These are phyloP conservation scores for Piscicola geometra DNA, from an alignment of 2,888 invertebrate genomes.

Conservation along the genomic window DNA sequence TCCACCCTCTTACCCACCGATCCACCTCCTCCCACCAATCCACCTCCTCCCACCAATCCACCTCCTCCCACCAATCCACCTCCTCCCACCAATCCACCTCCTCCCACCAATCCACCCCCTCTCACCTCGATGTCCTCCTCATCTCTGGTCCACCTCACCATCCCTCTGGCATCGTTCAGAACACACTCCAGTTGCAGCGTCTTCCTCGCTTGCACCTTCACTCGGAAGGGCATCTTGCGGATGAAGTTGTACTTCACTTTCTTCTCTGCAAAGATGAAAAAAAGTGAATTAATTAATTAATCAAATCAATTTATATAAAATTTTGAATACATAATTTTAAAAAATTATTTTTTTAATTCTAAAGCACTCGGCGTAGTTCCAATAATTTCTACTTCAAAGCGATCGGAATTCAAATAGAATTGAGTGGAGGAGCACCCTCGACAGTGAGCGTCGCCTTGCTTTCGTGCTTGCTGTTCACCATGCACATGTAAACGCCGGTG, in stretches of 20 bases:
- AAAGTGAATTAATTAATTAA: no score
- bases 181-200: slow-evolving; percentile 86
- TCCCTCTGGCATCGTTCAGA: slow-evolving; percentile 85
- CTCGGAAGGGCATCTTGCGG: slow-evolving; percentile 79
- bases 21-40: neutral
- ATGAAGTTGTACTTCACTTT: slow-evolving; percentile 74
- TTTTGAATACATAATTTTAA: no score
- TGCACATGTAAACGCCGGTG: slow-evolving; percentile 90
- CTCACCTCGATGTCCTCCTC: slow-evolving; percentile 72
- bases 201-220: slow-evolving; percentile 83
- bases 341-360: no score
- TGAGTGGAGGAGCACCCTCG: no score
- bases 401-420: no score
- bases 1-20: neutral
- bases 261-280: slow-evolving; percentile 29
- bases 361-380: no score
- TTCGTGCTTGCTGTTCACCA: slow-evolving; percentile 77
- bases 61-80: no score
- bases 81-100: neutral
- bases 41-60: neutral
- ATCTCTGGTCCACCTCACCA: slow-evolving; percentile 83
- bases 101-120: neutral
- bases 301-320: no score
- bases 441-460: slow-evolving; percentile 88
- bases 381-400: no score